Percentiles rank a stretch among this genome's conserved stretches.
Conservation (phyloP, 2,113 vertebrate genomes). For the Thamnophis sirtalis region DNA sequence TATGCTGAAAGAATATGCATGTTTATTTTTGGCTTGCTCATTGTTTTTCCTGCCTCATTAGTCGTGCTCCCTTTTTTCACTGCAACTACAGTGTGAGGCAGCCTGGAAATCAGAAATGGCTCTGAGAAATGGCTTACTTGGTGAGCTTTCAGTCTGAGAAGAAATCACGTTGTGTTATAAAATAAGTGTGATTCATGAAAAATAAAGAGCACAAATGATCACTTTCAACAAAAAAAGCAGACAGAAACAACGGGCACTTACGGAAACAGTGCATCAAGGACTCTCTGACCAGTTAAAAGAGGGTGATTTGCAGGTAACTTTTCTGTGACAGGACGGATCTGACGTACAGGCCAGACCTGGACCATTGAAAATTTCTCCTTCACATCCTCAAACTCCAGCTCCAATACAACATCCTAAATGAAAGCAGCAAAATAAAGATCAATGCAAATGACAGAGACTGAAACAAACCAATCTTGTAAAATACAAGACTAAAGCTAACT, state of each 20-base stretch:
- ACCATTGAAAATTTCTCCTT: constrained; percentile 97
- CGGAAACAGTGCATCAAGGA: constrained; percentile 96
- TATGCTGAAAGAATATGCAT: not conserved
- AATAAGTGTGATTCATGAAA: not conserved
- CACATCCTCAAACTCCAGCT: constrained; percentile 93
- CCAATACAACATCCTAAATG: constrained; percentile 89
- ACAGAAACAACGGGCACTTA: constrained; percentile 62
- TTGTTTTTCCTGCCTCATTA: not conserved
- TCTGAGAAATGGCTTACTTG: not conserved
- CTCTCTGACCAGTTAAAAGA: constrained; percentile 90
- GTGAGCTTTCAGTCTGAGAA: not conserved
- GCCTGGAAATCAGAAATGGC: not conserved
- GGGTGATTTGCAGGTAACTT: constrained; percentile 94
- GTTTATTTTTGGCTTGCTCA: not conserved
- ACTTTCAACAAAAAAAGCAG: not conserved
- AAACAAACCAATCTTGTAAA: not conserved
- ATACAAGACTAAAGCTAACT: not conserved
- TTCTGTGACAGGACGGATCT: constrained; percentile 93
- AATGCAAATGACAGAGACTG: not conserved
- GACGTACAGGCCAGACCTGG: constrained; percentile 95
- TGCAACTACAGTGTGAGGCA: not conserved
- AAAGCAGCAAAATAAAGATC: not conserved
- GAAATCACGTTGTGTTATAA: not conserved
- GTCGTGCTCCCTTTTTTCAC: not conserved
- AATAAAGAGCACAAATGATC: not conserved